Conservation (phyloP, 2,113 vertebrate species). For the Actenoides hombroni region DNA sequence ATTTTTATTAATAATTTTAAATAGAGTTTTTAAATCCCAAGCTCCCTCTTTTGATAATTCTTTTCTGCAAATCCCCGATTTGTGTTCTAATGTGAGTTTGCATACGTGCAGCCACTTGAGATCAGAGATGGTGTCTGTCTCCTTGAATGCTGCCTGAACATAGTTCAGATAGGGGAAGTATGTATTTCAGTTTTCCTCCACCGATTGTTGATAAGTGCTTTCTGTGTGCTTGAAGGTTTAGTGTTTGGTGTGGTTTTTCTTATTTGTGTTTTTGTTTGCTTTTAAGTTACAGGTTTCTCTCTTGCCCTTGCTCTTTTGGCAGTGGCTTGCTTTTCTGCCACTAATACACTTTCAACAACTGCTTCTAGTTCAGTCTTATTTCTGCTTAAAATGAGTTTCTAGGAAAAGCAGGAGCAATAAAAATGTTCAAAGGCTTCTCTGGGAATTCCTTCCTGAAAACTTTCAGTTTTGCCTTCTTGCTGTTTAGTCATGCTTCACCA, state of each 20-base stretch:
- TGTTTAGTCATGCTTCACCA: not conserved
- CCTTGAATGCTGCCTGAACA: not conserved
- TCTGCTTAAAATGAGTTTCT: not conserved
- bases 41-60: not conserved
- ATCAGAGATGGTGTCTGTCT: not conserved
- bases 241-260: too few relatives aligned
- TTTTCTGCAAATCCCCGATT: not conserved
- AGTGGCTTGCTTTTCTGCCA: not conserved
- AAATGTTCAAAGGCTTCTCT: not conserved
- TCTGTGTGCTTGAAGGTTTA: not conserved
- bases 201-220: not conserved
- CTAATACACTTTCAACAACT: not conserved
- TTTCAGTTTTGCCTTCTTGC: not conserved
- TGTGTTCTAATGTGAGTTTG: not conserved
- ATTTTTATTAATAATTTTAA: not conserved
- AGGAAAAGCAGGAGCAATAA: not conserved
- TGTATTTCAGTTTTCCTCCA: not conserved
- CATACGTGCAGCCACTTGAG: not conserved
- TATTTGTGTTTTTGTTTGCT: not conserved
- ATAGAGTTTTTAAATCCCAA: not conserved
- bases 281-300: not conserved
- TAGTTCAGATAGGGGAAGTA: not conserved
- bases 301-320: not conserved
- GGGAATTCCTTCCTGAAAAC: not conserved
- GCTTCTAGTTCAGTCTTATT: not conserved